Evolutionary conservation across 2,797 vertebrate species (phyloP).

Genomic region (Acridotheres tristis): DNA sequence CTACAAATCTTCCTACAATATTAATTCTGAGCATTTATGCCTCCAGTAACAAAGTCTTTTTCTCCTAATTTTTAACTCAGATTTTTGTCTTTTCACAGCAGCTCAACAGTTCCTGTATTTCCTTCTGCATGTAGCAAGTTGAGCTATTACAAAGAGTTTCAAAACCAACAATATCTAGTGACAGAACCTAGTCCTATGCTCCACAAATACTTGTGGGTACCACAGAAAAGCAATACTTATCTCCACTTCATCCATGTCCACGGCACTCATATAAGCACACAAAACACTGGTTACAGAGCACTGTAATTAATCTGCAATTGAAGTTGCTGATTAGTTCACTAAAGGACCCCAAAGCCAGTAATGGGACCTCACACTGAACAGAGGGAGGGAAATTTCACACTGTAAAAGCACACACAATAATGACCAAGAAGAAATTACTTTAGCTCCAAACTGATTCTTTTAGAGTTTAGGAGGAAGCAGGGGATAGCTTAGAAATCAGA

Average conservation of each 20-base stretch:
- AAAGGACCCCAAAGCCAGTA: not conserved
- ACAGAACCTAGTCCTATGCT: accelerated
- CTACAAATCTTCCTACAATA: not conserved
- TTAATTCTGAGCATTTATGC: not conserved
- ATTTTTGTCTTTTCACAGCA: not conserved
- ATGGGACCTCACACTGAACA: not conserved
- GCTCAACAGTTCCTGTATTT: not conserved
- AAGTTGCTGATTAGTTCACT: not conserved
- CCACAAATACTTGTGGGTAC: not conserved
- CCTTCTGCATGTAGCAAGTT: not conserved
- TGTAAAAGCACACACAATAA: not conserved
- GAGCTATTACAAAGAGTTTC: not conserved
- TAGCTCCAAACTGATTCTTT: not conserved
- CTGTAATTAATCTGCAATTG: not conserved
- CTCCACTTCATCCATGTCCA: not conserved
- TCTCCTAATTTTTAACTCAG: not conserved
- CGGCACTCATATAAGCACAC: not conserved
- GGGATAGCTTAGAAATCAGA: not conserved
- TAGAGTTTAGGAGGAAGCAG: not conserved
- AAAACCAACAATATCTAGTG: not conserved
- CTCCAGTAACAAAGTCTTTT: not conserved
- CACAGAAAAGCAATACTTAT: not conserved
- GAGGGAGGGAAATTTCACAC: not conserved
- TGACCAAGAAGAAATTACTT: not conserved
- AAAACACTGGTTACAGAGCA: not conserved